These are phyloP conservation scores for Panurus biarmicus DNA, from an alignment of 2,113 vertebrate species.

Conservation along the genomic window DNA sequence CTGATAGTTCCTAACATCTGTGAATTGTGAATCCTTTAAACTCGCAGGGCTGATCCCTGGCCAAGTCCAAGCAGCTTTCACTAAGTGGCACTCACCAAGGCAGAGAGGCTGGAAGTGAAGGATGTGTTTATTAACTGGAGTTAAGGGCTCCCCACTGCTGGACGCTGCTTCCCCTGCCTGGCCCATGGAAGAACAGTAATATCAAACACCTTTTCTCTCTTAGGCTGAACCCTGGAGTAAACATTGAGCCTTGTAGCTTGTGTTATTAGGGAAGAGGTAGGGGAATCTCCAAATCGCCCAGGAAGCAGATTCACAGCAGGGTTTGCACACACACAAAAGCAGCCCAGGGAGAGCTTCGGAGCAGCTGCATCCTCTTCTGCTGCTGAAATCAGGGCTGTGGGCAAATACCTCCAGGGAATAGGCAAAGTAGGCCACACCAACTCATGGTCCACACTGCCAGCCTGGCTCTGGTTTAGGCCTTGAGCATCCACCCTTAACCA, in stretches of 20 bases:
- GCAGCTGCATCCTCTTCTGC: background rate
- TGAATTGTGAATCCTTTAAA: constrained; percentile 79
- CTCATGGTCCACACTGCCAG: background rate
- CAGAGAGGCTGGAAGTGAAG: constrained; percentile 57
- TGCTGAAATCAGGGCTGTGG: background rate
- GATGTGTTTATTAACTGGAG: constrained; percentile 32
- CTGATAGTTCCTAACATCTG: constrained; percentile 81
- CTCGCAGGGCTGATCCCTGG: constrained; percentile 55
- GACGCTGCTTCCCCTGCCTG: background rate
- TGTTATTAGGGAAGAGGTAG: background rate
- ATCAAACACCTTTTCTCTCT: background rate
- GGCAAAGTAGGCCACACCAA: background rate
- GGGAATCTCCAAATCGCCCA: background rate
- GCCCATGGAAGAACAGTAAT: background rate
- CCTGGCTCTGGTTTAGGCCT: background rate
- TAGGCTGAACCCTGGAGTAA: background rate
- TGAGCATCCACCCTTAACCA: background rate
- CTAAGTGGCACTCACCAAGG: constrained; percentile 30
- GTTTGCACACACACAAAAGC: accelerated
- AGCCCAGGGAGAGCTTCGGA: background rate
- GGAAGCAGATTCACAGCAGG: background rate
- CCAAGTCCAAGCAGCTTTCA: constrained; percentile 67
- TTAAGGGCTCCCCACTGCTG: background rate
- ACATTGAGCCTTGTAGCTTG: background rate
- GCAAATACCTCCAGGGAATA: background rate